Evolutionary conservation across 2,888 invertebrate genomes (phyloP).

Genomic region (Thecocarcelia acutangulata): DNA sequence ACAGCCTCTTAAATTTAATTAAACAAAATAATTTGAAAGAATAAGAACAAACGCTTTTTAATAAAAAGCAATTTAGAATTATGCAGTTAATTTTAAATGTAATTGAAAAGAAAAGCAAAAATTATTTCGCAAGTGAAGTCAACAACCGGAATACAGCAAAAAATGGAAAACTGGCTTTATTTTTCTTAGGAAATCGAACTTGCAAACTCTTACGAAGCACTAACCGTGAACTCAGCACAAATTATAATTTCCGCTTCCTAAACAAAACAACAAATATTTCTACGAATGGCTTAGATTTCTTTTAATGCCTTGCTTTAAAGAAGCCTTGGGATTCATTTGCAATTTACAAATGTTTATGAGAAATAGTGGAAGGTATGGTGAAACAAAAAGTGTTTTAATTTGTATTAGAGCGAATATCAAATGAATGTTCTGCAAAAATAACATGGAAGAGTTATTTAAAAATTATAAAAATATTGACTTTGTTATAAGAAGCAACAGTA

Average conservation of each 20-base stretch:
- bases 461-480: constrained; percentile 47
- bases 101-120: constrained; percentile 7
- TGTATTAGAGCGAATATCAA: neutral
- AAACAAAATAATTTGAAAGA: neutral
- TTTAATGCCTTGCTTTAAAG: neutral
- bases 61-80: neutral
- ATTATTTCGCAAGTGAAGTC: constrained; percentile 1
- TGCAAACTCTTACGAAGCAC: constrained; percentile 22
- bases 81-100: constrained; percentile 10
- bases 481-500: constrained; percentile 29
- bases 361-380: no score
- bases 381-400: neutral
- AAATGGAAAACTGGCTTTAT: neutral
- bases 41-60: neutral
- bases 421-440: constrained; percentile 20
- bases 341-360: neutral
- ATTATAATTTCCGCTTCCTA: constrained; percentile 42
- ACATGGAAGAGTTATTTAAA: constrained; percentile 48
- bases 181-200: constrained; percentile 48
- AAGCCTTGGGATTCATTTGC: neutral
- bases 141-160: constrained; percentile 23
- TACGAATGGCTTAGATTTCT: neutral
- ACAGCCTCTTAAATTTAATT: neutral
- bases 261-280: neutral
- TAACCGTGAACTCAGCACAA: constrained; percentile 16